Base-by-base conservation (phyloP, 2,888 invertebrate genomes). In the Notodonta ziczac region DNA sequence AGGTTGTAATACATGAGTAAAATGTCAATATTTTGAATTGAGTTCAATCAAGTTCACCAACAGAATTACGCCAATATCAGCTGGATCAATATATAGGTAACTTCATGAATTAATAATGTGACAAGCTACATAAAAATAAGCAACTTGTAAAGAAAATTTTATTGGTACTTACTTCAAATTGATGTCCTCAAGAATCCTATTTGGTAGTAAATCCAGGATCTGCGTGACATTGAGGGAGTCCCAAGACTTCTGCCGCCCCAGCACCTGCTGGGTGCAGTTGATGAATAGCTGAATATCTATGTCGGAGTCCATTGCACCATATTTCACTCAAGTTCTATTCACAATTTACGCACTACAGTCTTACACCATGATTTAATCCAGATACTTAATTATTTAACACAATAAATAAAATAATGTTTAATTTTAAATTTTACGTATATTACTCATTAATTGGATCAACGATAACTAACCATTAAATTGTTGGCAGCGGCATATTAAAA, bases 261-360 rank as follows among this genome's bases (percentile, higher is more conserved):
- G 67, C 46, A 91, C 82, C 76, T 90, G 86, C 82, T 91, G 87
- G 50, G 93, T 91, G 77, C 93, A 93, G 85, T 93, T 93, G 69
- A 93, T 85, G 63, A 93, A 91, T 67, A 81, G 86, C 78, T 88
- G 86, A 14, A 93, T 83, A 62, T 93, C 91, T 53, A 82, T 75
- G 65, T 93, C 93, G 60, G 90, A 83, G 76, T 90, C 89, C 91
- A 92, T 93, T 16, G 82, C 82, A 80, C 71, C 73, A 76, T 62
- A 66, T 53, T 82, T 76, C 72, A 75, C 69, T 75, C 62, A 24
- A 24, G 24, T 24, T 1, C 9, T 42, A 42, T 10, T 42, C 42
- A 42, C 42, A 42, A 42, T 35, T 35, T 4, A 35, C 35, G 7
- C 35, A 24, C 24, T 24, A 2, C 24, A 24, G 24, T 24, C 24